A percentile compares a stretch with the other conserved stretches of the same genome.
These are phyloP conservation scores for Thera obeliscata DNA, from an alignment of 2,888 invertebrate species.

Conservation along the genomic window DNA sequence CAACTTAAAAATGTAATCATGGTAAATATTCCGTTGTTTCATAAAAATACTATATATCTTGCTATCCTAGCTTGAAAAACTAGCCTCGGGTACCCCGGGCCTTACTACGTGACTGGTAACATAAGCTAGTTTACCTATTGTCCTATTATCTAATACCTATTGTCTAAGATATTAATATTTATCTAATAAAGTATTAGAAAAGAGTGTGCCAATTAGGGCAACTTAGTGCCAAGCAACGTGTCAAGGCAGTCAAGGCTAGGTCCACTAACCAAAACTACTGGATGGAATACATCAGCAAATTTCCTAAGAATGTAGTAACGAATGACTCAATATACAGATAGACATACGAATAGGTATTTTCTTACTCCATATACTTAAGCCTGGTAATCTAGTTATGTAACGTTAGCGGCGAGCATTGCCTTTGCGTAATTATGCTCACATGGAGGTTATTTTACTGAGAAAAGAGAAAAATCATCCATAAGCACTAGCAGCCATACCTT, in stretches of 20 bases:
- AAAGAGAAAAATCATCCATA: conserved; percentile 1
- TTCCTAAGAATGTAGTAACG: conserved; percentile 29
- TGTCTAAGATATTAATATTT: not conserved
- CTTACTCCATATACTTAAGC: conserved; percentile 35
- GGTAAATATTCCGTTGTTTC: too few relatives aligned
- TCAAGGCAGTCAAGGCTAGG: conserved; percentile 24
- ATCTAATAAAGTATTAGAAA: conserved; percentile 1
- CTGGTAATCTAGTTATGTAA: conserved; percentile 36
- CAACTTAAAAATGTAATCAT: too few relatives aligned
- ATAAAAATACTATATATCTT: too few relatives aligned
- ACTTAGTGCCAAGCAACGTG: not conserved
- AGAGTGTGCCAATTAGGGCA: not conserved
- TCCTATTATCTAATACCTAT: too few relatives aligned
- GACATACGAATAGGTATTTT: conserved; percentile 30
- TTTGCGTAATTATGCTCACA: conserved; percentile 25
- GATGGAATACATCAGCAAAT: conserved; percentile 18
- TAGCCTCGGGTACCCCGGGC: too few relatives aligned
- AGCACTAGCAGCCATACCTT: too few relatives aligned
- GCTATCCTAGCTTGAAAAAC: too few relatives aligned
- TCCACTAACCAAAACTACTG: conserved; percentile 21
- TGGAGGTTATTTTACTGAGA: conserved; percentile 9
- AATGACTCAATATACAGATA: conserved; percentile 30
- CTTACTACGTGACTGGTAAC: too few relatives aligned
- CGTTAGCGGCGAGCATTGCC: conserved; percentile 23
- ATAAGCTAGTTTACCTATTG: too few relatives aligned